These are phyloP conservation scores for Drosophila subobscura DNA, from an alignment of 1,140 invertebrate genomes.

Conservation along the genomic window DNA sequence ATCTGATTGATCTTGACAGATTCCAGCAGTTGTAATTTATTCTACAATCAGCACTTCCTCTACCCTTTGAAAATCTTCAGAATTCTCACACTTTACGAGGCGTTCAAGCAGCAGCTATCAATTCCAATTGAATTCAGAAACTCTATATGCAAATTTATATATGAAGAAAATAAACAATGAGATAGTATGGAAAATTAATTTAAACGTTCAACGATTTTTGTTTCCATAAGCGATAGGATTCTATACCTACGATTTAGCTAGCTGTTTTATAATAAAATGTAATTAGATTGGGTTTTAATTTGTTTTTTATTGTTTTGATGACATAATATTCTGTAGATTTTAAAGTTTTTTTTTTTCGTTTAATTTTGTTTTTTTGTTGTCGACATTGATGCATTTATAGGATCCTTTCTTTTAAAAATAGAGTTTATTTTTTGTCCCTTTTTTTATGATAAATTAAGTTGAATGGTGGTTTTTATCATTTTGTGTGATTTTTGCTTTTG, in stretches of 20 bases:
- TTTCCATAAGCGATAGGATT: too few species aligned
- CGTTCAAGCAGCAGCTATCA: too few species aligned
- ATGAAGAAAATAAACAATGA: too few species aligned
- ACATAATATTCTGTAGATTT: slow-evolving; percentile 75
- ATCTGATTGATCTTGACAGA: too few species aligned
- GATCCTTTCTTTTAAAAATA: slow-evolving; percentile 67
- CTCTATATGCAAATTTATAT: too few species aligned
- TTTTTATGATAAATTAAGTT: slow-evolving; percentile 72
- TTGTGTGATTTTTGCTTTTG: slow-evolving; percentile 36
- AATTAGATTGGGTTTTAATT: slow-evolving; percentile 74
- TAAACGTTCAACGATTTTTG: too few species aligned
- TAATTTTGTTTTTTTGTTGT: slow-evolving; percentile 29
- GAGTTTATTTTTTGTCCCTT: slow-evolving; percentile 56
- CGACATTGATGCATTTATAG: slow-evolving; percentile 73
- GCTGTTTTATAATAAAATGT: too few species aligned
- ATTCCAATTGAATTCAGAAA: too few species aligned
- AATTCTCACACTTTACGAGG: too few species aligned
- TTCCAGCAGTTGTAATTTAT: background rate
- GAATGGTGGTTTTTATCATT: slow-evolving; percentile 36
- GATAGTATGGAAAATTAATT: too few species aligned
- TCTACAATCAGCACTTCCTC: background rate
- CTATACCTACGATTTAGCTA: too few species aligned
- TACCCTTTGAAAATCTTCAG: too few species aligned
- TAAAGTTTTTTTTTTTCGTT: slow-evolving; percentile 43
- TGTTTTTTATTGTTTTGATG: slow-evolving; percentile 63